A percentile compares a stretch with the other conserved stretches of the same genome.
Conservation (phyloP, 1,140 invertebrate species). For the Trachymyrmex cornetzi region DNA sequence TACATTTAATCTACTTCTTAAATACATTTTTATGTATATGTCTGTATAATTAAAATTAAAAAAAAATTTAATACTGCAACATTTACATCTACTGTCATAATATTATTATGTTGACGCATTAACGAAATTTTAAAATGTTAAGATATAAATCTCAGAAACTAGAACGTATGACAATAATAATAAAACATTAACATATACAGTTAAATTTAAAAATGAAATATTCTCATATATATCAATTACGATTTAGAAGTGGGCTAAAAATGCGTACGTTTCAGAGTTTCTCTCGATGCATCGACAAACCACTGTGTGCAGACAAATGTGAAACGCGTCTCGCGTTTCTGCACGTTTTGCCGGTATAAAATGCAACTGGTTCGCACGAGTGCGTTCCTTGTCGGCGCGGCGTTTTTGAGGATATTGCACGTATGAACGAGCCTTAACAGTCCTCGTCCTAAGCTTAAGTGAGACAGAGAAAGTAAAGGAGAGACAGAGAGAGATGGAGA, state of each 20-base stretch:
- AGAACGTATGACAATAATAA: neutral
- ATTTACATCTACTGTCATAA: neutral
- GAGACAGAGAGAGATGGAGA: constrained; percentile 27
- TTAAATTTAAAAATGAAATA: neutral
- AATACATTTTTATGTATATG: neutral
- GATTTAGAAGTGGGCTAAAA: neutral
- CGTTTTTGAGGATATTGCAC: constrained; percentile 68
- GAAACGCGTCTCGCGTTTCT: constrained; percentile 44
- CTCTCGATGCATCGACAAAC: constrained; percentile 23
- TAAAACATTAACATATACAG: neutral
- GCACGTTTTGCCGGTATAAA: constrained; percentile 42
- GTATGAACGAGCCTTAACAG: constrained; percentile 74
- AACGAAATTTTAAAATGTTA: neutral
- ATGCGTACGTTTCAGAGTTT: neutral
- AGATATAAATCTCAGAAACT: neutral
- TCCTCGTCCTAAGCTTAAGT: constrained; percentile 52
- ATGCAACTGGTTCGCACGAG: constrained; percentile 56
- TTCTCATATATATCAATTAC: neutral
- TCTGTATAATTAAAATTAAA: neutral
- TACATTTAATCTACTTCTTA: neutral
- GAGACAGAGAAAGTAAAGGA: constrained; percentile 58
- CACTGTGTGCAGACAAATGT: constrained; percentile 9
- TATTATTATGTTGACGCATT: neutral
- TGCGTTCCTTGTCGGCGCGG: constrained; percentile 29
- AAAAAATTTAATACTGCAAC: neutral